Base-by-base conservation (phyloP, 2,113 vertebrate genomes). In the Pithys albifrons region DNA sequence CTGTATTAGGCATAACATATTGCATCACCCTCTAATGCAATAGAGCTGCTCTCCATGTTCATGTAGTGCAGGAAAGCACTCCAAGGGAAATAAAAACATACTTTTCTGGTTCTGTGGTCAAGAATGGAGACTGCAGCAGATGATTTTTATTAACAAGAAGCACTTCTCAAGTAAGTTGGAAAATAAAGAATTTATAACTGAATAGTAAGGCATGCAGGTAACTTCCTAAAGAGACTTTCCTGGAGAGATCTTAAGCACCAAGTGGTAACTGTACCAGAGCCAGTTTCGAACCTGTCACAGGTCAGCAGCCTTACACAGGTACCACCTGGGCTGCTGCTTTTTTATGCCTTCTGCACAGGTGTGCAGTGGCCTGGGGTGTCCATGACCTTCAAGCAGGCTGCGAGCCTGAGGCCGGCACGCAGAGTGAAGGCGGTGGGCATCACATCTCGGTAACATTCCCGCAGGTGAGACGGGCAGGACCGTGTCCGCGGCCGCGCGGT, bases 1-100 rank as follows among this genome's bases (percentile, higher is more conserved):
- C 49, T 79, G 24, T 89, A 76, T 96, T 97, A 96, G 17, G 52
- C 72, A 91, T 91, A 81, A 81, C 48, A 6, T 81, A 57, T 57
- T 93, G 91, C 86, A 95, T 95, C 83, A 87, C 55, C 7, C 39
- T 51, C 57, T 95, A 95, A 95, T 87, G 89, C 66, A 91, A 88
- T 81, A 81, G 70, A 65, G 41, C 65, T 83, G 41, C 14, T 84
- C 51, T 58, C 59, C 25, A 12, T 20, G 52, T 66, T 48, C 76
- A 28, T 39, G 19, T 67, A 54, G 54, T 22, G 9, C 13, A 66
- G 64, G 45, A 33, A 76, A 61, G 51, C 35, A 54, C 7, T 87
- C 41, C 23, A 45, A 37, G n/a, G 57, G 76, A 70, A 77, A 85
- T 18, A 37, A 78, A 89, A 91, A 71, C 39, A 17, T 61, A 23